Conservation (phyloP, 92 coral and sea anemone genomes). For the Actinernus sp. region DNA sequence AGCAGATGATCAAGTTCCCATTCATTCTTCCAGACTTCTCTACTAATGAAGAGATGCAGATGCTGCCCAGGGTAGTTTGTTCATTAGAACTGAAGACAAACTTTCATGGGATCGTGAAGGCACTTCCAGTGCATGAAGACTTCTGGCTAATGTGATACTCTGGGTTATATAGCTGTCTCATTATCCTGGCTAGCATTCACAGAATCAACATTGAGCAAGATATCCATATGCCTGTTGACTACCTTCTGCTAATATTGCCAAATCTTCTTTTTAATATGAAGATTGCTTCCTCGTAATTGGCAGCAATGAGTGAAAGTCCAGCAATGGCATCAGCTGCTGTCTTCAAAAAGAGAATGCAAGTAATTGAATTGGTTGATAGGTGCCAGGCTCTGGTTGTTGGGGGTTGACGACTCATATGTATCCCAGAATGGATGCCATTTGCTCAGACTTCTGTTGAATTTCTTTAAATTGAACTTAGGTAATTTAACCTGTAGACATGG, state of each 20-base stretch:
- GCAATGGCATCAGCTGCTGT: too few relatives aligned
- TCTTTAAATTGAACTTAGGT: conserved; percentile 51
- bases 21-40: neutral
- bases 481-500: conserved; percentile 25
- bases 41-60: neutral
- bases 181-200: neutral
- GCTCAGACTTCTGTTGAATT: conserved; percentile 32
- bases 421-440: conserved; percentile 62
- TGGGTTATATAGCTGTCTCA: conserved; percentile 8
- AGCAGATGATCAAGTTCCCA: neutral
- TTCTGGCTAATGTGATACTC: too few relatives aligned
- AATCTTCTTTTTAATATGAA: conserved; percentile 26
- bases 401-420: conserved; percentile 47
- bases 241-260: conserved; percentile 44
- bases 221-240: conserved; percentile 47
- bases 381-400: conserved; percentile 39
- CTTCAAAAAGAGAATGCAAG: conserved; percentile 21
- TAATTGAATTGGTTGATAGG: conserved; percentile 34
- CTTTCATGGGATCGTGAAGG: neutral
- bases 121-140: neutral
- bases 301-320: conserved; percentile 31
- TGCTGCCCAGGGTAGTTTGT: conserved; percentile 3
- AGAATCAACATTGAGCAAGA: conserved; percentile 20
- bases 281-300: conserved; percentile 23
- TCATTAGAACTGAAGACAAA: neutral